Conservation (phyloP, 2,888 invertebrate genomes). For the Stegophylla sp. region DNA sequence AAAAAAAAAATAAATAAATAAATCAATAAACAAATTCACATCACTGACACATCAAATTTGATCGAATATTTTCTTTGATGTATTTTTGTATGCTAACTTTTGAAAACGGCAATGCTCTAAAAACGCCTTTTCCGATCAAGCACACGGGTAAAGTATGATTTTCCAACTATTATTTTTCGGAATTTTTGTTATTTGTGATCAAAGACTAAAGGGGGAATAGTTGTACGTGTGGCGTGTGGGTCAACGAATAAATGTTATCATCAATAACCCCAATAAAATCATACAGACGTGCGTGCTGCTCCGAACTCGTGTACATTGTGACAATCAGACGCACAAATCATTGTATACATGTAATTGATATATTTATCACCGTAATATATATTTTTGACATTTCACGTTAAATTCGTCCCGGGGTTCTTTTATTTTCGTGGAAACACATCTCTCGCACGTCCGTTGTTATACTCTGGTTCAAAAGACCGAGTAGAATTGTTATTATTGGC, state of each 20-base stretch:
- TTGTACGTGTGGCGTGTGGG: background rate
- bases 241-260: background rate
- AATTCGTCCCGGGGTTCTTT: conserved; percentile 26
- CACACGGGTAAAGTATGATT: background rate
- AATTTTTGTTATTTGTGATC: background rate
- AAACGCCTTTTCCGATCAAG: too few relatives aligned
- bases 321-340: conserved; percentile 50
- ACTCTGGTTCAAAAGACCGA: conserved; percentile 7
- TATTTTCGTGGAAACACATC: conserved; percentile 29
- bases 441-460: conserved; percentile 2
- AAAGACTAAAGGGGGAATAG: background rate
- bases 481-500: background rate
- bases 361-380: conserved; percentile 47
- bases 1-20: too few relatives aligned
- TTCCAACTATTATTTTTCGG: background rate
- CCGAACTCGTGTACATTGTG: conserved; percentile 8
- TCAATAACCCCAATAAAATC: conserved; percentile 41
- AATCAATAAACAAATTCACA: too few relatives aligned
- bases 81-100: too few relatives aligned
- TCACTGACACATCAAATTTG: too few relatives aligned
- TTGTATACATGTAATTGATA: conserved; percentile 49
- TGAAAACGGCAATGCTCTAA: too few relatives aligned
- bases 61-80: too few relatives aligned
- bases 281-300: conserved; percentile 12
- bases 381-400: conserved; percentile 35